Percentiles rank a stretch among this genome's conserved stretches.
These are phyloP conservation scores for Zootoca vivipara DNA, from an alignment of 2,113 vertebrate genomes.

Conservation along the genomic window DNA sequence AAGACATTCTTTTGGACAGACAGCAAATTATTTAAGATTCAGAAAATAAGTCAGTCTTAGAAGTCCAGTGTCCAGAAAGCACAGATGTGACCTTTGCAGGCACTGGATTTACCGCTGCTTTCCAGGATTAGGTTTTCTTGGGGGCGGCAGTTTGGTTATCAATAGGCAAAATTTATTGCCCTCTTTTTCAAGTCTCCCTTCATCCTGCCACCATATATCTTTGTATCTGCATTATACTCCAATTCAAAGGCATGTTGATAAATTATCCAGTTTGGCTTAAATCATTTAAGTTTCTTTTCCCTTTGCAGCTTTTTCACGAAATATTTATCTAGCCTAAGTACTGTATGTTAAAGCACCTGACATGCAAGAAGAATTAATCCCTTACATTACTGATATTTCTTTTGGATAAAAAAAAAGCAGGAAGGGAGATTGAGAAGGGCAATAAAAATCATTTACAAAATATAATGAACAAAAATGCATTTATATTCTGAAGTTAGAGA, in stretches of 20 bases:
- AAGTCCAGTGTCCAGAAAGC: neutral
- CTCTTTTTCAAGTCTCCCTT: neutral
- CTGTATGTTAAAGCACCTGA: neutral
- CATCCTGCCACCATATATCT: neutral
- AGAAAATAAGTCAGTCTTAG: rapidly evolving
- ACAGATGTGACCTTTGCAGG: neutral
- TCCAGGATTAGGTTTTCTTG: conserved; percentile 2
- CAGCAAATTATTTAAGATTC: neutral
- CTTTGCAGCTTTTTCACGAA: neutral
- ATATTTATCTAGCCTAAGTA: neutral
- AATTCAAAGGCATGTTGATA: rapidly evolving
- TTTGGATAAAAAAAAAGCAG: neutral
- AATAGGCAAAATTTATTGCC: neutral
- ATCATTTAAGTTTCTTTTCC: rapidly evolving
- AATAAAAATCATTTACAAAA: neutral
- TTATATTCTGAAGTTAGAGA: neutral
- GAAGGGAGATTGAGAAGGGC: neutral
- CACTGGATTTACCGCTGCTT: conserved; percentile 20
- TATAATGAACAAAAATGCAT: neutral
- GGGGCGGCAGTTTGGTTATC: neutral
- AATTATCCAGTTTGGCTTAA: neutral
- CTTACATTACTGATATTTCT: neutral
- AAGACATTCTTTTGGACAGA: neutral
- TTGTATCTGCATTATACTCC: conserved; percentile 8
- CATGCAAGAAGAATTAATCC: neutral